Conservation (phyloP, 1,140 invertebrate genomes). For the Lamellibrachia luymesi region DNA sequence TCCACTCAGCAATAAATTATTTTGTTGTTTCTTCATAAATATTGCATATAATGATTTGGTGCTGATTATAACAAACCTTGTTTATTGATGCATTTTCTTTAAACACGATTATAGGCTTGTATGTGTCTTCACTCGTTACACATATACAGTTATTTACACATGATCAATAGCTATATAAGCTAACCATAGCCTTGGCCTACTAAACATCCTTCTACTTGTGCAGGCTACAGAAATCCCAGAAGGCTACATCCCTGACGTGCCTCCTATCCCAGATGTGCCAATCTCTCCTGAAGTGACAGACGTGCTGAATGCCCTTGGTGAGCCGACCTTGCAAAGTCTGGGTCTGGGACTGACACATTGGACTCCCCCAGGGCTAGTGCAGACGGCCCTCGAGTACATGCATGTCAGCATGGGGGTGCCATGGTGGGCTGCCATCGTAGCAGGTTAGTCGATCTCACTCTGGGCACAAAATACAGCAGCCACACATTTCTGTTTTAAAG, state of each 20-base stretch:
- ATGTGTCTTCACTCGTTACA: too few species aligned
- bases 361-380: constrained; percentile 75
- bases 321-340: constrained; percentile 74
- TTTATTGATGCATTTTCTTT: too few species aligned
- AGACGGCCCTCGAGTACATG: constrained; percentile 76
- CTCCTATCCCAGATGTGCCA: constrained; percentile 21
- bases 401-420: constrained; percentile 76
- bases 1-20: too few species aligned
- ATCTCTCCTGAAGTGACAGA: constrained; percentile 27
- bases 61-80: too few species aligned
- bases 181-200: too few species aligned
- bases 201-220: neutral
- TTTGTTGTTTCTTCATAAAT: too few species aligned
- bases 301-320: constrained; percentile 62
- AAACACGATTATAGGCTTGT: too few species aligned
- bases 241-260: constrained; percentile 39
- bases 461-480: neutral
- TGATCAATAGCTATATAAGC: neutral
- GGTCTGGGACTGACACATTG: constrained; percentile 77
- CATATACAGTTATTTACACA: neutral
- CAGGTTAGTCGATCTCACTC: constrained; percentile 59
- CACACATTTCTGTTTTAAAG: neutral
- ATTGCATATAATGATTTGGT: too few species aligned
- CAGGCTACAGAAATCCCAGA: constrained; percentile 9
- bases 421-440: constrained; percentile 84